Conservation (phyloP, 2,797 vertebrate genomes). For the Peromyscus melanophrys region DNA sequence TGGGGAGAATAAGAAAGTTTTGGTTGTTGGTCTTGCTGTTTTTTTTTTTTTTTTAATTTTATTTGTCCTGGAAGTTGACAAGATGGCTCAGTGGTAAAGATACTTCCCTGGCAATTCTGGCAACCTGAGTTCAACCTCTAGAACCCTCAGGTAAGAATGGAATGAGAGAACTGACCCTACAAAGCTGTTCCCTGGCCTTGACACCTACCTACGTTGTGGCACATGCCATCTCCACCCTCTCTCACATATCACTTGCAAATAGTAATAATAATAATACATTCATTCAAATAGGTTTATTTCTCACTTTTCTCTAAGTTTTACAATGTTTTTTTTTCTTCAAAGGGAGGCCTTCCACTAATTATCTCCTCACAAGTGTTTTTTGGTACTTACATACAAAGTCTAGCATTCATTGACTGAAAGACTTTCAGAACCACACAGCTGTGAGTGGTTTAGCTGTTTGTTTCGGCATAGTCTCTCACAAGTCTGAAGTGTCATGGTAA, state of each 20-base stretch:
- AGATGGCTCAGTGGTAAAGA: background rate
- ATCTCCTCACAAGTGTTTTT: background rate
- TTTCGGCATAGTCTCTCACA: background rate
- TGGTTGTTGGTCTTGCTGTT: background rate
- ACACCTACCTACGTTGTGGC: background rate
- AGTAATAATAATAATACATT: background rate
- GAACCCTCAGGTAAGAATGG: background rate
- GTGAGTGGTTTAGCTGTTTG: background rate
- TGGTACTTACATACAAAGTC: background rate
- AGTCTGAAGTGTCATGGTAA: background rate
- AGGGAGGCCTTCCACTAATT: background rate
- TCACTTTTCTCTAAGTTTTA: background rate
- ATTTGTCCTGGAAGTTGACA: background rate
- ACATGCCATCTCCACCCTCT: background rate
- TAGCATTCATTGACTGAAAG: background rate
- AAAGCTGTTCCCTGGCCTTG: background rate
- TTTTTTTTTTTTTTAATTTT: background rate
- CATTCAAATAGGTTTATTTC: background rate
- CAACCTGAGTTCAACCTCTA: background rate
- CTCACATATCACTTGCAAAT: background rate
- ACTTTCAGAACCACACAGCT: background rate
- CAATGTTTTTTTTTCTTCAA: conserved; percentile 5
- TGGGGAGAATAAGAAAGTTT: background rate
- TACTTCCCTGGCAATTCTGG: background rate
- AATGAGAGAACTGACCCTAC: background rate